These are phyloP conservation scores for Botia almorhae DNA, from an alignment of 2,797 vertebrate genomes.

Conservation along the genomic window DNA sequence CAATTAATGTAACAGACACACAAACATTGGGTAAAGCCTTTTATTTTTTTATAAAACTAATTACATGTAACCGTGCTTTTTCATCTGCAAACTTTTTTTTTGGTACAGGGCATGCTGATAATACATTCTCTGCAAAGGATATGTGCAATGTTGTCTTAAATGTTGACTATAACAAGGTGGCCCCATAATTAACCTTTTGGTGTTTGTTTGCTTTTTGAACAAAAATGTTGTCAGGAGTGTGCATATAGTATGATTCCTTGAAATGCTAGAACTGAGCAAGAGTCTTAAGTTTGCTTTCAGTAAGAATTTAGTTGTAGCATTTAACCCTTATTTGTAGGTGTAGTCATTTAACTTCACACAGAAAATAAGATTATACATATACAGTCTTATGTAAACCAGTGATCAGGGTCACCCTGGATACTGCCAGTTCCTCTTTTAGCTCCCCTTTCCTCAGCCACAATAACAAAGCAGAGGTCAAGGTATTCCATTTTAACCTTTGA, in stretches of 20 bases:
- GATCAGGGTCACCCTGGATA: slow-evolving; percentile 58
- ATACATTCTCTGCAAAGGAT: slow-evolving; percentile 73
- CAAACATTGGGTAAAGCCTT: no score
- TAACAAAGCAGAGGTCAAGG: slow-evolving; percentile 81
- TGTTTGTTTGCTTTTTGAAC: slow-evolving; percentile 4
- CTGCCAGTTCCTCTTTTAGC: slow-evolving; percentile 71
- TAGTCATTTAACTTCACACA: slow-evolving; percentile 9
- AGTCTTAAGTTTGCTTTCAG: neutral
- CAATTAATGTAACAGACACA: no score
- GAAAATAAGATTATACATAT: slow-evolving; percentile 33
- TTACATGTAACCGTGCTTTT: no score
- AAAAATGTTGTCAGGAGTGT: neutral
- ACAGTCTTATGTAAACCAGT: slow-evolving; percentile 45
- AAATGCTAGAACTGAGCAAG: neutral
- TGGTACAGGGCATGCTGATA: slow-evolving; percentile 5
- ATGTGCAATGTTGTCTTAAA: slow-evolving; percentile 56
- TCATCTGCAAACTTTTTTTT: neutral
- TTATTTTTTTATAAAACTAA: no score
- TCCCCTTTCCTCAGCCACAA: slow-evolving; percentile 71
- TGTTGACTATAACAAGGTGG: neutral
- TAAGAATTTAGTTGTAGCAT: slow-evolving; percentile 1
- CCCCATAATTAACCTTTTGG: neutral
- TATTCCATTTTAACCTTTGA: slow-evolving; percentile 81
- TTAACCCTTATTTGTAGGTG: neutral
- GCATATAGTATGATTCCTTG: neutral